Percentiles rank a stretch among this genome's conserved stretches.
These are phyloP conservation scores for Chloroceryle amazona DNA, from an alignment of 2,797 vertebrate species.

Conservation along the genomic window DNA sequence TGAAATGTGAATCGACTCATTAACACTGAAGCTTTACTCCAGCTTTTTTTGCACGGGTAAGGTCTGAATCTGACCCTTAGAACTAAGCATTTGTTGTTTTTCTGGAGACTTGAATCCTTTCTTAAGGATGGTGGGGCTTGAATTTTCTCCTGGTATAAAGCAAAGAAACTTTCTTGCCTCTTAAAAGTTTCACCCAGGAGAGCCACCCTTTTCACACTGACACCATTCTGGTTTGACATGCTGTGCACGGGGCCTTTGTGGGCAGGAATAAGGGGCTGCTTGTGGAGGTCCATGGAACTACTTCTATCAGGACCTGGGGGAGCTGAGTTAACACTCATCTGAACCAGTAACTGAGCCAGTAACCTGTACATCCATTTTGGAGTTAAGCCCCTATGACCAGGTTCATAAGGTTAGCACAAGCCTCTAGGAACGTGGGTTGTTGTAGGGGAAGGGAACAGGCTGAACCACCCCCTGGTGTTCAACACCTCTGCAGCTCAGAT, in stretches of 20 bases:
- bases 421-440: fast-evolving
- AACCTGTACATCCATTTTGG: fast-evolving
- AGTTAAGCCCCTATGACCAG: neutral
- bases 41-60: fast-evolving
- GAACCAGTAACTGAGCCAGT: neutral
- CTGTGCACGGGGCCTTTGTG: neutral
- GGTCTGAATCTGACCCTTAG: neutral
- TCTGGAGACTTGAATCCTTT: neutral
- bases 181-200: neutral
- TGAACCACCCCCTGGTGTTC: neutral
- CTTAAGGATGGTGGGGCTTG: fast-evolving
- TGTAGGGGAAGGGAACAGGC: neutral
- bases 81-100: neutral
- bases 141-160: neutral
- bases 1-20: neutral
- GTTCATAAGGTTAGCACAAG: fast-evolving
- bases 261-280: neutral
- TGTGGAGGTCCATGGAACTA: fast-evolving
- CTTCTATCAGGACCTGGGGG: neutral
- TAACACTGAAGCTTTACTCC: neutral
- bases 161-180: neutral
- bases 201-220: neutral
- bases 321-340: neutral
- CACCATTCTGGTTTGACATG: too few species aligned
- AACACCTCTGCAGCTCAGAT: fast-evolving